Percentiles rank a stretch among this genome's conserved stretches.
Conservation (phyloP, 2,113 vertebrate species). For the Dipodomys spectabilis region DNA sequence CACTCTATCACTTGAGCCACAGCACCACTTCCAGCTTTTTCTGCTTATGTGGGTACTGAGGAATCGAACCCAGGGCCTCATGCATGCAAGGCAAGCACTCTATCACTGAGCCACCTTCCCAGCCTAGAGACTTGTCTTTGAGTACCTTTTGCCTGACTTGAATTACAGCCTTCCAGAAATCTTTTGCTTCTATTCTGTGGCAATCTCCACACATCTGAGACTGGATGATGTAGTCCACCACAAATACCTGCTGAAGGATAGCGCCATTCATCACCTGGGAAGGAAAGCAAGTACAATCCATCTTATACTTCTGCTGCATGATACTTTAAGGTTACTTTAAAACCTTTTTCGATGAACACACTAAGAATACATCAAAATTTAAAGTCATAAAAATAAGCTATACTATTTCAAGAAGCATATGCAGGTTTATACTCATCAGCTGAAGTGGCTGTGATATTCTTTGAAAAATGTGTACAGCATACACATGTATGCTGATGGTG, state of each 20-base stretch:
- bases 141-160: slow-evolving; percentile 97
- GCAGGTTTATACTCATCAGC: background rate
- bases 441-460: slow-evolving; percentile 11
- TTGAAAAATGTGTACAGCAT: background rate
- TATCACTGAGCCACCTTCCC: no score
- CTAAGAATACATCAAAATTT: slow-evolving; percentile 14
- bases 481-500: background rate
- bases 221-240: slow-evolving; percentile 94
- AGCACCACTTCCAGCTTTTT: no score
- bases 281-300: background rate
- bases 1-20: no score
- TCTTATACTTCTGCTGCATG: no score
- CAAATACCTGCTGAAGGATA: slow-evolving; percentile 97
- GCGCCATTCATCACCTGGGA: slow-evolving; percentile 97
- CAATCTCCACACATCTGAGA: slow-evolving; percentile 98
- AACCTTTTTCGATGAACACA: slow-evolving; percentile 23
- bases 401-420: slow-evolving; percentile 21
- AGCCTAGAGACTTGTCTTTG: background rate
- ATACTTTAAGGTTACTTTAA: slow-evolving; percentile 1
- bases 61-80: no score
- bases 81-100: no score
- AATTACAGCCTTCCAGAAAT: slow-evolving; percentile 98
- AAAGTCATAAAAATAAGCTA: slow-evolving; percentile 35
- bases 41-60: no score
- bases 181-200: slow-evolving; percentile 97